Evolutionary conservation across 2,888 invertebrate species (phyloP), one percentile per base, ranked within the genome.

Genomic region (Keiferia lycopersicella): DNA sequence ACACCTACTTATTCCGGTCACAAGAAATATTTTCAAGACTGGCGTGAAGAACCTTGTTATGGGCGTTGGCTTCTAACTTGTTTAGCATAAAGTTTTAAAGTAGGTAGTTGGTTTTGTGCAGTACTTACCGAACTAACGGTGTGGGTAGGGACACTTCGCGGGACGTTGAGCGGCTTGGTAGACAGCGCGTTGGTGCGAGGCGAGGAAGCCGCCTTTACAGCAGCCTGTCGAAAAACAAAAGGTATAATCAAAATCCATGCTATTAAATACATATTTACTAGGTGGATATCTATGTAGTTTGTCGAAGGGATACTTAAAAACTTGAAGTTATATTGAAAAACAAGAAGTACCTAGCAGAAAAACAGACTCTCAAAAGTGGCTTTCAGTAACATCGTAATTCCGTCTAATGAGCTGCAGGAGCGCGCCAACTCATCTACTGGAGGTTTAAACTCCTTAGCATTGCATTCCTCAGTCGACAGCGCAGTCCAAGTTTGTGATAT

Each of bases 181-280:
- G 91, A 88, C 84, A 91, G 83, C 78, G 88, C 86, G 74, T 85
- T 88, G 75, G 89, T 90, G 72, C 91, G 90, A 77, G 91, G 91
- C 75, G 88, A 90, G 70, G 91, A 86, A 82, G 84, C 91, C 80
- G 88, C 89, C 88, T 91, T 91, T 72, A 91, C 89, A 78, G 90
- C 90, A 84, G 91, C 88, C 91, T 91, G 87, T 48, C 57, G 69
- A 76, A 62, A 76, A 78, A 74, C 18, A 69, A 66, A 22, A 51
- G n/a, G n/a, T n/a, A n/a, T 51, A 65, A 26, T 60, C 22, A 39
- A 60, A 48, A 59, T 51, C 26, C n/a, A 34, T 34, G 14, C 2
- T 22, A 22, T 18, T 14, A 22, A 14, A 61, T 14, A 48, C 22
- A 48, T n/a, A 22, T 34, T 30, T 56, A 6, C 10, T 26, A 4